Evolutionary conservation across 2,888 invertebrate genomes (phyloP).

Genomic region (Leptinotarsa rubiginosa): DNA sequence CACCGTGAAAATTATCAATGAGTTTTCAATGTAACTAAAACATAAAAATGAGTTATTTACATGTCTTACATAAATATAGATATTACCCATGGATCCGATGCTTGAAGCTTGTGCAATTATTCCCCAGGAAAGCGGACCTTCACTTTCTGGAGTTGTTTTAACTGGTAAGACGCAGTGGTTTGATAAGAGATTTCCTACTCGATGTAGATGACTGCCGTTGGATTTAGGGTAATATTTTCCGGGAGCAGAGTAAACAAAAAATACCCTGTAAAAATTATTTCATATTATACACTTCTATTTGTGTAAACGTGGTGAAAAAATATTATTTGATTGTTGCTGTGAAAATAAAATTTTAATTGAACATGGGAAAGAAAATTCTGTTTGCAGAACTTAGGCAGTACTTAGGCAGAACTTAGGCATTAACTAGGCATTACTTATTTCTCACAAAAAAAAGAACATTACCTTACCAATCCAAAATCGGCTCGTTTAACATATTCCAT

Average conservation of each 20-base stretch:
- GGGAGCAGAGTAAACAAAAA: slow-evolving; percentile 86
- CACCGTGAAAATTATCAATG: too few species aligned
- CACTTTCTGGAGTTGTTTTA: slow-evolving; percentile 60
- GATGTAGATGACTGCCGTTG: slow-evolving; percentile 67
- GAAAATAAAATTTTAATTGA: too few species aligned
- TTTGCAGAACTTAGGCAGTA: too few species aligned
- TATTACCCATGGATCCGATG: slow-evolving; percentile 73
- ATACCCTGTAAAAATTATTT: slow-evolving; percentile 74
- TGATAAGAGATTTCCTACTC: slow-evolving; percentile 73
- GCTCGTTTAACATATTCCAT: slow-evolving; percentile 77
- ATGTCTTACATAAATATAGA: not conserved
- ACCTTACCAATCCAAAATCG: slow-evolving; percentile 89
- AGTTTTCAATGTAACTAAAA: too few species aligned
- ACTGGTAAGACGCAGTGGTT: slow-evolving; percentile 71
- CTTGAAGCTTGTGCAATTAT: slow-evolving; percentile 91
- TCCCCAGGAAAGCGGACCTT: slow-evolving; percentile 63
- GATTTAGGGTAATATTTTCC: slow-evolving; percentile 74
- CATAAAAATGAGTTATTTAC: not conserved
- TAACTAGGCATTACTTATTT: not conserved
- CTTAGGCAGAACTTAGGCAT: too few species aligned
- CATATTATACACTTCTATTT: not conserved
- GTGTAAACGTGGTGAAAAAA: not conserved
- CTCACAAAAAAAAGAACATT: slow-evolving; percentile 43
- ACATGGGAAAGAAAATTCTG: too few species aligned
- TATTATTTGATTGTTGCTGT: too few species aligned